These are phyloP conservation scores for Oreocharis arfaki DNA, from an alignment of 2,113 vertebrate genomes.

Conservation along the genomic window DNA sequence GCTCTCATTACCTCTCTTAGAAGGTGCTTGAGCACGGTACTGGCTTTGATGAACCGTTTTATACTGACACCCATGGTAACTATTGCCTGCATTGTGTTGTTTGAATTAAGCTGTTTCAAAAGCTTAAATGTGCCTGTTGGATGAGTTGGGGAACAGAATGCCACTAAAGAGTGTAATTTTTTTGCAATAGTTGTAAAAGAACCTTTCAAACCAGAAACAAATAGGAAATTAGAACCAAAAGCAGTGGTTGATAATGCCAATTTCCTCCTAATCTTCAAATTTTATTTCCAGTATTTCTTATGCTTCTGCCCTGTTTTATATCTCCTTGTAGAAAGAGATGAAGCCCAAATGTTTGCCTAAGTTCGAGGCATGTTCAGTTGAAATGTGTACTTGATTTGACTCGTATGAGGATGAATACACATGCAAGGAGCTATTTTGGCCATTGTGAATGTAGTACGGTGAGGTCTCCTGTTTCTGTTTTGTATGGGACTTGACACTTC, in stretches of 20 bases:
- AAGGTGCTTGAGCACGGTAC: background rate
- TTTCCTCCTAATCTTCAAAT: background rate
- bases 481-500: background rate
- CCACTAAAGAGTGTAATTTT: background rate
- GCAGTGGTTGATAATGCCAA: background rate
- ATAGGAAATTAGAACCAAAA: background rate
- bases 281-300: background rate
- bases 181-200: background rate
- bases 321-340: background rate
- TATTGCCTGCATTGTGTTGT: background rate
- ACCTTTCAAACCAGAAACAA: background rate
- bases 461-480: background rate
- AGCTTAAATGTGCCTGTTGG: background rate
- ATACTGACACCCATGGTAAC: background rate
- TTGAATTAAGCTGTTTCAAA: background rate
- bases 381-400: background rate
- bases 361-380: background rate
- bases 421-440: background rate
- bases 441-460: background rate
- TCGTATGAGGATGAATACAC: background rate
- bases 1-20: background rate
- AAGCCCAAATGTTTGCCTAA: background rate
- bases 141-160: background rate
- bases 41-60: background rate
- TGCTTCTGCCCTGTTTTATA: background rate